phyloP scores from a whole-genome alignment of 2,113 vertebrate genomes.

The Oreochromis spilurus region DNA sequence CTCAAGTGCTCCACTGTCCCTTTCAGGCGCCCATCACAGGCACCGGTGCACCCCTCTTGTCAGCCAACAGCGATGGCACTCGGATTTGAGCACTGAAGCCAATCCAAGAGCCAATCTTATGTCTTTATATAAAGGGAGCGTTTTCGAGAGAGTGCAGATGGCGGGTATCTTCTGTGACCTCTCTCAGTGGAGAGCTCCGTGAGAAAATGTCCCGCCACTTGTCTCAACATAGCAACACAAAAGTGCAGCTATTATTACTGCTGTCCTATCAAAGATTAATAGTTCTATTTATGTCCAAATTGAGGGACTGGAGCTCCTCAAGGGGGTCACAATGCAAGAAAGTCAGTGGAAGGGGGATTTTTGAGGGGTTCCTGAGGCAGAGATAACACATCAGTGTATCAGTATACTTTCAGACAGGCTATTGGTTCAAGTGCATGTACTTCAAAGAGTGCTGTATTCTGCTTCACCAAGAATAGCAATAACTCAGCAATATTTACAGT shows the following conservation, averaged over 20 bases:
- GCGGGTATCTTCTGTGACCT: background rate
- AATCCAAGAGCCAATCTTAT: background rate
- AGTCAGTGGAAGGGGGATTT: background rate
- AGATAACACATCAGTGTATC: background rate
- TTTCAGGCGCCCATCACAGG: background rate
- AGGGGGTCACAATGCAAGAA: background rate
- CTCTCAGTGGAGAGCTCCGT: slow-evolving; percentile 5
- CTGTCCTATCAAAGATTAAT: slow-evolving; percentile 29
- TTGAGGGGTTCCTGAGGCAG: background rate
- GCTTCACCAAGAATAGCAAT: background rate
- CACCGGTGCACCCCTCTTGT: background rate
- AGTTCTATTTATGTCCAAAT: background rate
- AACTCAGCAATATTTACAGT: background rate
- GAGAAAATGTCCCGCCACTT: slow-evolving; percentile 37
- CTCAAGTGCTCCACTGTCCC: background rate
- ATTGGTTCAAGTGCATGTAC: background rate
- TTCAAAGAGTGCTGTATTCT: background rate
- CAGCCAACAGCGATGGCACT: background rate
- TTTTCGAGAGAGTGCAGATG: slow-evolving; percentile 4
- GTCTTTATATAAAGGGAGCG: background rate
- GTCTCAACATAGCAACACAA: background rate
- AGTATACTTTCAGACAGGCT: background rate
- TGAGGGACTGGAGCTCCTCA: background rate
- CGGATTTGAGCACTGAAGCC: background rate
- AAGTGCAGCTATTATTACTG: slow-evolving; percentile 53